Conservation (phyloP, 2,113 vertebrate genomes). For the Australoheros scitulus region DNA sequence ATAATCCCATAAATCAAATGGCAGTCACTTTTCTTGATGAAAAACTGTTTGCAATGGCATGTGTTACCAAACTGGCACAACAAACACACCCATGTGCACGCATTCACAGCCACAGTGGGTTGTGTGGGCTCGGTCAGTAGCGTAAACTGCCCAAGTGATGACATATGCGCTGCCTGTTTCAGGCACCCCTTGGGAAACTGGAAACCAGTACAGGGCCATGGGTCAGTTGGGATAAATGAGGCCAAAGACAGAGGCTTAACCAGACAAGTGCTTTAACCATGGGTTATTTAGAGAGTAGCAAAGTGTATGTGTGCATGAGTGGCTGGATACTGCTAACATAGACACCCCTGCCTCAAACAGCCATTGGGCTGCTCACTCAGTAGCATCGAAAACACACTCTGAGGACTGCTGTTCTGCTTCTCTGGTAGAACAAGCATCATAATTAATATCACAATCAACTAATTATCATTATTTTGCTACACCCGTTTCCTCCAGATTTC, state of each 20-base stretch:
- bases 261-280: conserved; percentile 53
- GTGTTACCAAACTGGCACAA: conserved; percentile 8
- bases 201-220: conserved; percentile 42
- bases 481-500: too few species aligned
- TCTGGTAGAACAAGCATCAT: too few species aligned
- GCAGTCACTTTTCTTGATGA: conserved; percentile 37
- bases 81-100: conserved; percentile 7
- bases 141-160: conserved; percentile 20
- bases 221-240: conserved; percentile 60
- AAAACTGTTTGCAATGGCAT: conserved; percentile 34
- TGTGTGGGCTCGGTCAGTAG: conserved; percentile 3
- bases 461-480: too few species aligned
- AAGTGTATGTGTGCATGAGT: conserved; percentile 24
- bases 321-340: conserved; percentile 35
- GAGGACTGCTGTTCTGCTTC: too few species aligned
- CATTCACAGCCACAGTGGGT: conserved; percentile 1
- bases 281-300: conserved; percentile 43
- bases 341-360: neutral
- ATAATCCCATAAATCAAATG: conserved; percentile 35
- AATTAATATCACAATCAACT: too few species aligned
- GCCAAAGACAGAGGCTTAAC: conserved; percentile 56
- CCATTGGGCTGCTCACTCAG: conserved; percentile 8
- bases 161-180: conserved; percentile 42
- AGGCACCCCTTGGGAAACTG: conserved; percentile 51
- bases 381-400: conserved; percentile 10